Conservation (phyloP, 1,140 invertebrate genomes). For the Pogonognathellus flavescens region DNA sequence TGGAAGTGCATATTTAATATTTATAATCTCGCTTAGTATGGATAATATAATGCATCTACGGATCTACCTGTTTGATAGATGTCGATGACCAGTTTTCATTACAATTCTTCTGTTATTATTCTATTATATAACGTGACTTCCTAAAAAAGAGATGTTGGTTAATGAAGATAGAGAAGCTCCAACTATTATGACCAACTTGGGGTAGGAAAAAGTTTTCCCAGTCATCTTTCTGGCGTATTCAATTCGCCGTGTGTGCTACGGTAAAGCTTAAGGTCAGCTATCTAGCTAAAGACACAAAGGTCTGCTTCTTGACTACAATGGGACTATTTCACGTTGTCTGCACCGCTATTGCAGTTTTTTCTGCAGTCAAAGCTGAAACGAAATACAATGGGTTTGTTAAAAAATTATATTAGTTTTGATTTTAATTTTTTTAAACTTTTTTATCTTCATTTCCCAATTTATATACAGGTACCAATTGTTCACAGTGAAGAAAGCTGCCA, state of each 20-base stretch:
- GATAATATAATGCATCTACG: background rate
- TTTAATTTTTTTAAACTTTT: background rate
- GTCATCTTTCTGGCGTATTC: background rate
- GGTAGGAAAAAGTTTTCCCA: background rate
- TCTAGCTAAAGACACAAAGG: too few species aligned
- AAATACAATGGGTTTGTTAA: conserved; percentile 2
- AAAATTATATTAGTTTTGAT: background rate
- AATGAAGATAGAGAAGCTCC: too few species aligned
- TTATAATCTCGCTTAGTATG: background rate
- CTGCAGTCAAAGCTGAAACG: background rate
- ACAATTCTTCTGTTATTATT: conserved; percentile 16
- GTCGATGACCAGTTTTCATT: conserved; percentile 38
- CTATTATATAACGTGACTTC: background rate
- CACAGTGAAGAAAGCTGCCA: conserved; percentile 55
- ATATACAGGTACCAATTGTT: conserved; percentile 59
- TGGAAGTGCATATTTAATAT: too few species aligned
- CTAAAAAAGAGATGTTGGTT: too few species aligned
- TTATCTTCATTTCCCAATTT: conserved; percentile 7
- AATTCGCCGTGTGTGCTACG: background rate
- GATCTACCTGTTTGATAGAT: conserved; percentile 4
- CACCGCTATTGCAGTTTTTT: background rate
- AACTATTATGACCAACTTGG: background rate
- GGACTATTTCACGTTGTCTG: background rate
- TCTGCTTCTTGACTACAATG: background rate
- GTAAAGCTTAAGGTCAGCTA: too few species aligned